A percentile compares a stretch with the other conserved stretches of the same genome.
Evolutionary conservation across 2,113 vertebrate genomes (phyloP).

Genomic region (Orthonyx spaldingii): DNA sequence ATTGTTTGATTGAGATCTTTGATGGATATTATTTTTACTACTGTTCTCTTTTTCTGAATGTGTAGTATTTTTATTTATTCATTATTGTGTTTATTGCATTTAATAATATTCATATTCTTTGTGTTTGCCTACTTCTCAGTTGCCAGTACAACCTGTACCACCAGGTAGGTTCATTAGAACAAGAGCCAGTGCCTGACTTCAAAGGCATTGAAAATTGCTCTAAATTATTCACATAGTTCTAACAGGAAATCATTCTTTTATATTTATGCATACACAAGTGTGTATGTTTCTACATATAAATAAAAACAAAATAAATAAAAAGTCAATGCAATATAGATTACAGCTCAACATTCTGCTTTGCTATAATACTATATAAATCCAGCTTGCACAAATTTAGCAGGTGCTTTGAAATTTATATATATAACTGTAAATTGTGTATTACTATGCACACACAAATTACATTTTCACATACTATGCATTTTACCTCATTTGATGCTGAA

Average conservation of each 20-base stretch:
- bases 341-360: not conserved
- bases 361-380: constrained; percentile 2
- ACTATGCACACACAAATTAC: constrained; percentile 26
- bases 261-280: not conserved
- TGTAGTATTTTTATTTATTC: not conserved
- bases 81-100: not conserved
- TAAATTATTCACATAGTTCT: not conserved
- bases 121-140: not conserved
- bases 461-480: not conserved
- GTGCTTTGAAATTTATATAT: constrained; percentile 17
- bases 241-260: constrained; percentile 26
- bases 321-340: constrained; percentile 16
- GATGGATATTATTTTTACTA: not conserved
- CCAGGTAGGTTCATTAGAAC: not conserved
- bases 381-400: constrained; percentile 8
- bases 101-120: not conserved
- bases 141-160: not conserved
- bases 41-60: not conserved
- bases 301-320: constrained; percentile 38
- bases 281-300: constrained; percentile 15
- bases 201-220: not conserved
- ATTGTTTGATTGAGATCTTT: not conserved
- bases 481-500: not conserved
- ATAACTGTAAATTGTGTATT: constrained; percentile 7
- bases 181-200: not conserved